Evolutionary conservation across 2,797 vertebrate species (phyloP), one percentile per base, ranked within the genome.

Genomic region (Tenualosa thibaudeaui): DNA sequence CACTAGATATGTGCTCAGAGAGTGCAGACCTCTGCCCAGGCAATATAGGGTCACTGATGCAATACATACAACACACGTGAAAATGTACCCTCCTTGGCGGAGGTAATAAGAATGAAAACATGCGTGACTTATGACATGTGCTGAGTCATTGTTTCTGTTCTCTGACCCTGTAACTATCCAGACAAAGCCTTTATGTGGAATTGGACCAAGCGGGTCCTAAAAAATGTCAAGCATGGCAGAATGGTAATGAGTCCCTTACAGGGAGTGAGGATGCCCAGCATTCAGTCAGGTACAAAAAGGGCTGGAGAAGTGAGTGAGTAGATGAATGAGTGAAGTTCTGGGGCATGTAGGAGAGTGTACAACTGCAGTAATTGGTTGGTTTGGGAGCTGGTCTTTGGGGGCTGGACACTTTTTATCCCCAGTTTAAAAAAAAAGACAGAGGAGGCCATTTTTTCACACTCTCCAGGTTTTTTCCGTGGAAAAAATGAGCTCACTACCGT

Each of bases 241-340:
- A 75, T 75, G 68, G 68, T 40, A 75, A 75, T 75, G 15, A 75
- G 37, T 43, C 37, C 13, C 68, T 10, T 31, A 12, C 65, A 9
- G 8, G 9, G 65, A 37, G 26, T 68, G 24, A 75, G 40, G 68
- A 75, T 75, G 68, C 68, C 68, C 68, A 43, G 40, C 5, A 75
- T 13, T 75, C 68, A 40, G 17, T 75, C 68, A 40, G 68, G 31
- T 75, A 68, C n/a, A 40, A 43, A 58, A 40, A 75, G 37, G 68
- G 68, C 68, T 40, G 68, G 40, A 40, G 15, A 58, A 49, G 46
- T 49, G 46, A 7, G 92, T 90, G 92, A 7, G 92, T 90, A 92
- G 85, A 84, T 82, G 81, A 84, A 85, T 89, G 88, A 89, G 89
- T 43, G 81, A 81, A 82, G 83, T 85, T 5, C 7, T 0, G 8